Evolutionary conservation across 2,888 invertebrate species (phyloP).

Genomic region (Helicoverpa assulta): DNA sequence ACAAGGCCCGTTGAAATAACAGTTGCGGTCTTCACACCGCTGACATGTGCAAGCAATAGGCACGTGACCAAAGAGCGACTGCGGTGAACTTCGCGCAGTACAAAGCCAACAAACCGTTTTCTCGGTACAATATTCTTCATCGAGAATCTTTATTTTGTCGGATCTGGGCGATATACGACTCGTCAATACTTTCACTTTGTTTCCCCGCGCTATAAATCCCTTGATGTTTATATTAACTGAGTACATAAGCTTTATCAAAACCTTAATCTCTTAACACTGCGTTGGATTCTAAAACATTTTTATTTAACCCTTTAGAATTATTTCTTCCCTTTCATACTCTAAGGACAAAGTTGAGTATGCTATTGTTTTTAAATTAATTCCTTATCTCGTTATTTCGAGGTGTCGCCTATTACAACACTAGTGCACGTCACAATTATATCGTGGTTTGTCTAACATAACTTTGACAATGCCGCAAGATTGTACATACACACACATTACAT

Average conservation of each 20-base stretch:
- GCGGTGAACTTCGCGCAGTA: background rate
- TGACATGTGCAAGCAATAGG: conserved; percentile 14
- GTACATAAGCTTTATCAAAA: conserved; percentile 9
- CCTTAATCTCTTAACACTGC: background rate
- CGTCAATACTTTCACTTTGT: conserved; percentile 4
- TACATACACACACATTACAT: background rate
- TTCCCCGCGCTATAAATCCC: background rate
- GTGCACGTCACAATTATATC: background rate
- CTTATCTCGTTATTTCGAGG: background rate
- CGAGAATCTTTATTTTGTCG: background rate
- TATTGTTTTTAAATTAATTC: background rate
- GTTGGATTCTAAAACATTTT: background rate
- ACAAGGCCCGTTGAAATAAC: background rate
- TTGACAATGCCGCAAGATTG: conserved; percentile 1
- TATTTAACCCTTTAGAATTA: background rate
- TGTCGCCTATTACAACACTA: background rate
- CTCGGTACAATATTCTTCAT: background rate
- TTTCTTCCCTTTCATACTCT: no score
- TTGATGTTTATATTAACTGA: background rate
- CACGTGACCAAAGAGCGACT: background rate
- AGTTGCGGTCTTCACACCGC: conserved; percentile 20
- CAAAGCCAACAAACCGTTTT: conserved; percentile 2
- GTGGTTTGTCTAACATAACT: conserved; percentile 8
- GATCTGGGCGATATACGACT: background rate
- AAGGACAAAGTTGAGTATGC: no score